Evolutionary conservation across 1,140 invertebrate species (phyloP), one percentile per base, ranked within the genome.

Genomic region (Aphaenogaster rudis): DNA sequence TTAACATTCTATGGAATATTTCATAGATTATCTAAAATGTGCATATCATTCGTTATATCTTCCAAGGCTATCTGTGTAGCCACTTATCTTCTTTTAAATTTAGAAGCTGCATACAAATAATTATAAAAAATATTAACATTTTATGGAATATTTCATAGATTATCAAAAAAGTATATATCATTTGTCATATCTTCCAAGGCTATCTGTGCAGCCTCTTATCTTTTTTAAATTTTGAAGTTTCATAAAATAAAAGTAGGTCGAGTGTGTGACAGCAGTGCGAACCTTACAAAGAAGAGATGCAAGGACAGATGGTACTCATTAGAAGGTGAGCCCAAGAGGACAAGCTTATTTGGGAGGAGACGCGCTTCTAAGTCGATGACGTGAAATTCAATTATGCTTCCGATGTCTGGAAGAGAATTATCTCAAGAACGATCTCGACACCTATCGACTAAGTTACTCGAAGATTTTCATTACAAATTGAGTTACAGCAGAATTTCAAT

Each of bases 321-420:
- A 84, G 33, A 42, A 59, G 69, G n/a, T 15, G 54, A 76, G 69
- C 33, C 50, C 69, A 42, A 84, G 45, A 63, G 69, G 45, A 50
- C 69, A 50, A 50, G 80, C 42, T 84, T 76, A 79, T 86, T 86
- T 86, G 48, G 82, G 48, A 66, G 42, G 59, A 42, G 76, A 66
- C 50, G 28, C 42, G 61, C 63, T 45, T 52, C 78, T 86, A 86
- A 86, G 63, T 86, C 82, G 82, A 86, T 79, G 82, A 79, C 50
- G 82, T 86, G 21, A 86, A 79, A 86, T 67, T 86, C 74, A 79
- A 86, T 86, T 79, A 86, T 86, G 74, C 74, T 79, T 79, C 59
- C 76, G 76, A 36, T 77, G 81, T 85, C 72, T 74, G 45, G 39
- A 79, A 77, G 57, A 79, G 74, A 86, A 86, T 86, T 86, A 86